Conservation (phyloP, 2,113 vertebrate genomes). For the Paedocypris sp. region DNA sequence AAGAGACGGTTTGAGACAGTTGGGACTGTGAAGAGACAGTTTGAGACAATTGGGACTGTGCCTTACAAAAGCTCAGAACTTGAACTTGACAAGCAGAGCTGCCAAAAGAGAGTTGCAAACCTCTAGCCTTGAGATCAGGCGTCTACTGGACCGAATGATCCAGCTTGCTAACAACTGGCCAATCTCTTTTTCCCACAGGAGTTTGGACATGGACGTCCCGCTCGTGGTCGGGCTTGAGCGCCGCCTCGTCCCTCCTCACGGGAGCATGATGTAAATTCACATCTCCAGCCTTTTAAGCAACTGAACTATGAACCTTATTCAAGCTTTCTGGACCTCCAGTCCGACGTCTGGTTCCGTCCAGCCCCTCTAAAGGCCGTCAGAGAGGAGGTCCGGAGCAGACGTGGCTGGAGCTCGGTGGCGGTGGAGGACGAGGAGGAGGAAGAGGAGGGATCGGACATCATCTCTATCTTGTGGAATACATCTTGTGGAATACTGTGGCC, state of each 20-base stretch:
- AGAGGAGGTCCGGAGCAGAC: conserved; percentile 55
- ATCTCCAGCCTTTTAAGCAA: conserved; percentile 47
- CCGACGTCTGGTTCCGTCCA: conserved; percentile 58
- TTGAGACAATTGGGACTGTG: no score
- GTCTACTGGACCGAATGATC: no score
- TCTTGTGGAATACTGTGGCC: conserved; percentile 26
- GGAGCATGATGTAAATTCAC: conserved; percentile 78
- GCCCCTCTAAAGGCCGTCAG: conserved; percentile 54
- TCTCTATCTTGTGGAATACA: conserved; percentile 44
- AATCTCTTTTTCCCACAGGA: conserved; percentile 48
- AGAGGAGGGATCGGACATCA: conserved; percentile 36
- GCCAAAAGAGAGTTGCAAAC: no score
- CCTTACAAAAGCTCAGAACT: no score
- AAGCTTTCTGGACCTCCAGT: conserved; percentile 56
- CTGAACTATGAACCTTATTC: conserved; percentile 73
- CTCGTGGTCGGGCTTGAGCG: conserved; percentile 46
- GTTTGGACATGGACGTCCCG: conserved; percentile 63
- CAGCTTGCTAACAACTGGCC: conserved; percentile 10
- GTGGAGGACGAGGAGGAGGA: conserved; percentile 27
- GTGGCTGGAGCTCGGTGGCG: conserved; percentile 40
- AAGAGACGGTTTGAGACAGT: no score
- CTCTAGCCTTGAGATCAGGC: no score
- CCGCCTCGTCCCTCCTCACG: conserved; percentile 19
- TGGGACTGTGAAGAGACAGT: no score
- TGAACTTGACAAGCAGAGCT: no score